Evolutionary conservation across 2,888 invertebrate genomes (phyloP), one percentile per base, ranked within the genome.

Genomic region (Leptogaster cylindrica): DNA sequence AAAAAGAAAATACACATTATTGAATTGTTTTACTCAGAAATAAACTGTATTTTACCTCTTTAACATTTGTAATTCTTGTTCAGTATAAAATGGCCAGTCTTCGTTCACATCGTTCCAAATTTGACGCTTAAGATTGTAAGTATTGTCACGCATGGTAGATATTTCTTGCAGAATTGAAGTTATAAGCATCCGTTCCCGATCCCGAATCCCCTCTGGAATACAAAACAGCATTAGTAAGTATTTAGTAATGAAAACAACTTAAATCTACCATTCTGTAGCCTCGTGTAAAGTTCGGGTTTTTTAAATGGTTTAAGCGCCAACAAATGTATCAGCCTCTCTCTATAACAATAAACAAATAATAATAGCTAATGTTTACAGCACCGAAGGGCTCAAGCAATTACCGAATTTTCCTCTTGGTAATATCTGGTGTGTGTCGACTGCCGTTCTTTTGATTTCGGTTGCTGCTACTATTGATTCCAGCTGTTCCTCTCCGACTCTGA

Each of bases 101-200:
- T 92, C 92, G 75, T 93, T 90, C 72, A 95, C 93, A 79, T 97
- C 96, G 79, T 91, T 92, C 93, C 95, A 97, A 76, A 92, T 86
- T 77, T 90, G 89, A 77, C 92, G 89, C 75, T 90, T 89, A 80
- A 97, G 85, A 77, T 92, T 89, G 84, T 91, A 96, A 77, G 90
- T 89, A 83, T 96, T 95, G 82, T 95, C 93, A 81, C 91, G 90
- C 83, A 92, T 84, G 72, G 83, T 84, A 74, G 94, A 89, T 74
- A 95, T 89, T 79, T 91, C 89, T 76, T 89, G 89, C 77, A 96
- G 84, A 74, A 93, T 88, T 77, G 87, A 87, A 80, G 87, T 88
- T 77, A 95, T 86, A 74, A 87, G 83, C 78, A 86, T 87, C 77
- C 89, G 89, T 77, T 96, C 93, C 75, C 89, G 89, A 67, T 92